Conservation (phyloP, 2,888 invertebrate genomes). For the Petrolisthes manimaculis region DNA sequence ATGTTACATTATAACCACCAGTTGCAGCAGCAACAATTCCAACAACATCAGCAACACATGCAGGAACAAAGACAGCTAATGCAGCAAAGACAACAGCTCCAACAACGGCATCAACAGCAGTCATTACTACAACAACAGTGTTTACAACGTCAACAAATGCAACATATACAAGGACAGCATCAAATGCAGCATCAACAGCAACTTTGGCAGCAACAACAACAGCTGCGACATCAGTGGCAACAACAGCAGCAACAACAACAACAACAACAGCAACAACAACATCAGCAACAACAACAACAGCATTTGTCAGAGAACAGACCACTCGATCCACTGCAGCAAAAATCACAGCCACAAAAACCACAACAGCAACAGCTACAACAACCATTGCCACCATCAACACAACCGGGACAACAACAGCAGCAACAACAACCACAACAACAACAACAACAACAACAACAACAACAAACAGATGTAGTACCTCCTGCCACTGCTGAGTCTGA, state of each 20-base stretch:
- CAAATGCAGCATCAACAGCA: conserved; percentile 17
- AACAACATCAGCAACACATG: conserved; percentile 28
- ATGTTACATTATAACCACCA: background rate
- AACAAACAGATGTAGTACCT: background rate
- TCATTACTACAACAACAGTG: conserved; percentile 23
- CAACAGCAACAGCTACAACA: conserved; percentile 38
- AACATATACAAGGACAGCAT: conserved; percentile 30
- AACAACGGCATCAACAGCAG: conserved; percentile 17
- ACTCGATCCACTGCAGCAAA: conserved; percentile 9
- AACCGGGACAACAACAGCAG: conserved; percentile 29
- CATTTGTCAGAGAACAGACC: conserved; percentile 4
- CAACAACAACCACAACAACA: conserved; percentile 45
- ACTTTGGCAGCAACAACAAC: background rate
- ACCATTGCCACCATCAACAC: conserved; percentile 32
- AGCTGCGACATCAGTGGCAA: conserved; percentile 11
- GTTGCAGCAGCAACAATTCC: conserved; percentile 30
- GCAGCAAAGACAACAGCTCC: conserved; percentile 4
- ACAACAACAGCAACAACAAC: conserved; percentile 3
- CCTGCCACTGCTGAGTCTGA: background rate
- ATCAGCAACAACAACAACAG: conserved; percentile 20
- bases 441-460: conserved; percentile 11
- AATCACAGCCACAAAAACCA: conserved; percentile 20
- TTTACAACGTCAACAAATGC: conserved; percentile 10
- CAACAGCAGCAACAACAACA: conserved; percentile 21
- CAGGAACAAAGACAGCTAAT: conserved; percentile 9